Percentiles rank a stretch among this genome's conserved stretches.
Evolutionary conservation across 2,797 vertebrate species (phyloP).

Genomic region (Danio aesculapii): DNA sequence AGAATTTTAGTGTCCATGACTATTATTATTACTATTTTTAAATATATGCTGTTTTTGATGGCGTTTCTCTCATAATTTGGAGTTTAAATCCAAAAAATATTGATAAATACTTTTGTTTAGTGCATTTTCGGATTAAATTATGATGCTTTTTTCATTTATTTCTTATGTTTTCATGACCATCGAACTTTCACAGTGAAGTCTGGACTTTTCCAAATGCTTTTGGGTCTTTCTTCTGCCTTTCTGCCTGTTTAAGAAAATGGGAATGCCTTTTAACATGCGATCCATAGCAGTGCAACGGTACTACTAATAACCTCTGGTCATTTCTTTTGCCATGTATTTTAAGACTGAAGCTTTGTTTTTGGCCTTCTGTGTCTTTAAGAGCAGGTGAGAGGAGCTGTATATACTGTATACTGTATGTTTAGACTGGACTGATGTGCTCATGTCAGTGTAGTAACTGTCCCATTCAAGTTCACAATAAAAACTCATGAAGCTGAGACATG

Average conservation of each 20-base stretch:
- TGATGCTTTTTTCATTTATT: background rate
- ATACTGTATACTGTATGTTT: slow-evolving; percentile 56
- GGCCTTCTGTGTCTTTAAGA: background rate
- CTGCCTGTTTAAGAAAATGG: slow-evolving; percentile 6
- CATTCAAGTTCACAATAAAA: slow-evolving; percentile 72
- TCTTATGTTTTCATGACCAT: slow-evolving; percentile 13
- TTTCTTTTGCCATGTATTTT: background rate
- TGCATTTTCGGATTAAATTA: slow-evolving; percentile 16
- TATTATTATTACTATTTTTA: background rate
- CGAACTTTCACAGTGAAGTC: background rate
- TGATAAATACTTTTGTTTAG: background rate
- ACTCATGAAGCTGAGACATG: slow-evolving; percentile 24
- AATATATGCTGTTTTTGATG: background rate
- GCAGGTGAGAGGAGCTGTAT: background rate
- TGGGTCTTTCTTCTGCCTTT: slow-evolving; percentile 32
- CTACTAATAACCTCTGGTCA: background rate
- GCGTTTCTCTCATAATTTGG: background rate
- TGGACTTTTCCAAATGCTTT: slow-evolving; percentile 1
- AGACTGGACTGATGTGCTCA: slow-evolving; percentile 71
- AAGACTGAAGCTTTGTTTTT: slow-evolving; percentile 8
- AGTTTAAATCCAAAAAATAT: too few relatives aligned
- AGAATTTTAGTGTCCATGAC: too few relatives aligned
- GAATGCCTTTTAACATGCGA: slow-evolving; percentile 13
- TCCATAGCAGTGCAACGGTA: background rate
- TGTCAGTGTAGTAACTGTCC: slow-evolving; percentile 77